Percentiles rank a stretch among this genome's conserved stretches.
phyloP scores from a whole-genome alignment of 2,888 invertebrate genomes.

The Drosophila anomalata region DNA sequence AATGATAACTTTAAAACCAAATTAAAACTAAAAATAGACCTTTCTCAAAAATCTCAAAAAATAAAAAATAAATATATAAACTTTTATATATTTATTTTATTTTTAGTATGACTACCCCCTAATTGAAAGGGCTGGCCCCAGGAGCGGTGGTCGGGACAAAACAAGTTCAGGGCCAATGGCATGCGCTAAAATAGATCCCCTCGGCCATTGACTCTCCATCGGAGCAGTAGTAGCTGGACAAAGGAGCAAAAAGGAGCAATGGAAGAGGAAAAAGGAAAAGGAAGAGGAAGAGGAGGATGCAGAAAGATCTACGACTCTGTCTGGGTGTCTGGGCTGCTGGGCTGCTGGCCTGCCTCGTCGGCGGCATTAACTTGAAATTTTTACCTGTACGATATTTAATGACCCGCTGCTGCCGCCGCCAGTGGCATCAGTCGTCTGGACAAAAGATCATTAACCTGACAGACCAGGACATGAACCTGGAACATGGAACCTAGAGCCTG shows the following conservation, averaged over 20 bases:
- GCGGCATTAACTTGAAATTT: constrained; percentile 36
- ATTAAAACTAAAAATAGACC: no score
- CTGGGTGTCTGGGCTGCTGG: constrained; percentile 6
- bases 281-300: constrained; percentile 10
- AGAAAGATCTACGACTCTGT: constrained; percentile 44
- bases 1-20: no score
- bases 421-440: constrained; percentile 28
- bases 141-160: constrained; percentile 18
- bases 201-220: constrained; percentile 56
- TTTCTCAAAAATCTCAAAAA: background rate
- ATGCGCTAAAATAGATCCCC: constrained; percentile 57
- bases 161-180: constrained; percentile 72
- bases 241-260: constrained; percentile 44
- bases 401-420: constrained; percentile 36
- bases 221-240: constrained; percentile 22
- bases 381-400: constrained; percentile 54
- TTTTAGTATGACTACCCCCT: background rate
- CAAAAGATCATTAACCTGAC: constrained; percentile 50
- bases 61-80: background rate
- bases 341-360: constrained; percentile 13
- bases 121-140: background rate
- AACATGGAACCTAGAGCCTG: background rate
- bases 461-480: constrained; percentile 4
- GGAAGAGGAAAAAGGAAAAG: background rate
- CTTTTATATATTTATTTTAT: background rate